Percentiles rank a stretch among this genome's conserved stretches.
phyloP scores from a whole-genome alignment of 2,888 invertebrate genomes.

The Leptinotarsa rubiginosa region DNA sequence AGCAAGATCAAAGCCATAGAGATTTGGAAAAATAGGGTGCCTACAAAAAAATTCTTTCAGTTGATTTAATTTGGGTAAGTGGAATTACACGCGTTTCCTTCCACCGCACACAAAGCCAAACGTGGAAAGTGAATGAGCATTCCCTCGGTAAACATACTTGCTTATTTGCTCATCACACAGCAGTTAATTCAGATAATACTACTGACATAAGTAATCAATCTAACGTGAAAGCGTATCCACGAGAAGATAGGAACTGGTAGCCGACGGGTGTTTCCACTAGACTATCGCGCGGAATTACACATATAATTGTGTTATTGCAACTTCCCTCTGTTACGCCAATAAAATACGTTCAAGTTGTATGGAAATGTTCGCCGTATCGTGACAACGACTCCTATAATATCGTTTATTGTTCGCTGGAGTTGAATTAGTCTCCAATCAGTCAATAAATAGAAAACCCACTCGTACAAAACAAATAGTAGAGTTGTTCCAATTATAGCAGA shows the following conservation, averaged over 20 bases:
- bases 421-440: constrained; percentile 33
- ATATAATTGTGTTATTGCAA: constrained; percentile 51
- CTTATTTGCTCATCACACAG: constrained; percentile 42
- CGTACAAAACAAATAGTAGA: constrained; percentile 12
- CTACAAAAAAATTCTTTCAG: no score
- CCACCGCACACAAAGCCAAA: constrained; percentile 20
- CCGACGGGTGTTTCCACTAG: constrained; percentile 37
- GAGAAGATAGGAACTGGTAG: constrained; percentile 35
- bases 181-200: constrained; percentile 46
- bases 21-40: no score
- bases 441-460: constrained; percentile 24
- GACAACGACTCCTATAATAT: constrained; percentile 38
- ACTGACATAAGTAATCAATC: constrained; percentile 46
- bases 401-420: constrained; percentile 33
- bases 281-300: constrained; percentile 47
- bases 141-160: constrained; percentile 35
- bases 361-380: constrained; percentile 40
- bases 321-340: constrained; percentile 41
- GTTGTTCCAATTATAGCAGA: neutral
- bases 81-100: neutral
- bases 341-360: constrained; percentile 25
- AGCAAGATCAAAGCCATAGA: no score
- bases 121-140: constrained; percentile 35
- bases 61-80: no score
- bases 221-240: constrained; percentile 40